These are phyloP conservation scores for Dendrocopos noguchii DNA, from an alignment of 2,113 vertebrate genomes.

Conservation along the genomic window DNA sequence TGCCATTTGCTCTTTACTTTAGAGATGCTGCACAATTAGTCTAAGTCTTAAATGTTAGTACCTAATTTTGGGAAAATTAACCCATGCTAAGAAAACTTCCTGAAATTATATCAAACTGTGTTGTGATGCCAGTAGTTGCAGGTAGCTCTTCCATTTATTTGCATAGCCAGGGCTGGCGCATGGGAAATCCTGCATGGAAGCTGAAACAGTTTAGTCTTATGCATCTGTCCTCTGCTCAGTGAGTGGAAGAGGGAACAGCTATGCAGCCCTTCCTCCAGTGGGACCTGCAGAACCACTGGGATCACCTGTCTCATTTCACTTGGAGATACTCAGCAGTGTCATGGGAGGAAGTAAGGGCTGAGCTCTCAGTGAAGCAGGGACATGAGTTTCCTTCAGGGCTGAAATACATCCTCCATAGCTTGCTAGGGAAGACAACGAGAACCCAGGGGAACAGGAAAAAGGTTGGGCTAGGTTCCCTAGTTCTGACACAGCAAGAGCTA, in stretches of 20 bases:
- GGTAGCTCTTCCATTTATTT: not conserved
- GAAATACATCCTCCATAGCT: not conserved
- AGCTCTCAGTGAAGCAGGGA: not conserved
- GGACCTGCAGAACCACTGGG: not conserved
- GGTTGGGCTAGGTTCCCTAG: not conserved
- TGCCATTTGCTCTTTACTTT: not conserved
- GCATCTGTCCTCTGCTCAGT: not conserved
- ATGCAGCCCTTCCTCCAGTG: not conserved
- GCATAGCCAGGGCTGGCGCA: not conserved
- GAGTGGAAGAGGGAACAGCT: not conserved
- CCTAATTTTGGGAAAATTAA: not conserved
- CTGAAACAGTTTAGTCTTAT: accelerated
- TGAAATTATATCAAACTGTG: not conserved
- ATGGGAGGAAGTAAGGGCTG: not conserved
- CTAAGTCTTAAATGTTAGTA: not conserved
- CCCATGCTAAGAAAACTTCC: not conserved
- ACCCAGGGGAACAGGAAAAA: not conserved
- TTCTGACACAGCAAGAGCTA: not conserved
- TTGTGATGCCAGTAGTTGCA: not conserved
- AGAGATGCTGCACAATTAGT: not conserved
- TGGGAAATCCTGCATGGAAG: accelerated
- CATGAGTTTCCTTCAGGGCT: not conserved
- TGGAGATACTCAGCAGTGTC: not conserved
- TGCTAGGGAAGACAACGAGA: not conserved
- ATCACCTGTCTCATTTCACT: not conserved